Conservation (phyloP, 2,113 vertebrate species). For the Callospermophilus lateralis region DNA sequence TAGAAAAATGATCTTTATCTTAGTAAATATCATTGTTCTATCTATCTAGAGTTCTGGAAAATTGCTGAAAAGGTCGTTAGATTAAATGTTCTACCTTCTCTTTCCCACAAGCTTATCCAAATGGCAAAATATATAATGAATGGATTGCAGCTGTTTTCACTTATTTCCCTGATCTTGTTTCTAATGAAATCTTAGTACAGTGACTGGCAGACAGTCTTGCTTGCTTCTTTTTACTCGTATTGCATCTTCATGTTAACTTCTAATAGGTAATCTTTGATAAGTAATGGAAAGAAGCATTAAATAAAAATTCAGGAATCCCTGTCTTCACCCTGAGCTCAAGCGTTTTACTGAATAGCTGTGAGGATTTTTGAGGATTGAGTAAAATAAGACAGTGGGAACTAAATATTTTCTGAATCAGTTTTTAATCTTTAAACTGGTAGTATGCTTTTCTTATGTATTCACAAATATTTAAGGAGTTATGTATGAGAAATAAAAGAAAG, state of each 20-base stretch:
- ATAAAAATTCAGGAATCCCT: neutral
- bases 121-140: neutral
- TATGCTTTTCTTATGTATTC: neutral
- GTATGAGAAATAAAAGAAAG: slow-evolving; percentile 21
- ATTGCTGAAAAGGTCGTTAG: neutral
- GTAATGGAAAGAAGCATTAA: neutral
- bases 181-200: neutral
- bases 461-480: neutral
- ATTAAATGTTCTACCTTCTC: neutral
- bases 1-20: neutral
- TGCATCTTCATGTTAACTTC: neutral
- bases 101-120: neutral
- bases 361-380: neutral
- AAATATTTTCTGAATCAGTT: neutral
- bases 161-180: neutral
- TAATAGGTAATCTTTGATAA: neutral
- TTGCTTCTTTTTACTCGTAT: neutral
- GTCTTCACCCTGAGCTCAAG: neutral
- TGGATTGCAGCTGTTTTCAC: neutral
- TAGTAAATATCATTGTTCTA: slow-evolving; percentile 8
- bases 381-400: neutral
- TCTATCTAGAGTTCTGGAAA: neutral
- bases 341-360: neutral
- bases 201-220: accelerated
- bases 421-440: neutral